Evolutionary conservation across 1,140 invertebrate species (phyloP).

Genomic region (Drosophila gunungcola): DNA sequence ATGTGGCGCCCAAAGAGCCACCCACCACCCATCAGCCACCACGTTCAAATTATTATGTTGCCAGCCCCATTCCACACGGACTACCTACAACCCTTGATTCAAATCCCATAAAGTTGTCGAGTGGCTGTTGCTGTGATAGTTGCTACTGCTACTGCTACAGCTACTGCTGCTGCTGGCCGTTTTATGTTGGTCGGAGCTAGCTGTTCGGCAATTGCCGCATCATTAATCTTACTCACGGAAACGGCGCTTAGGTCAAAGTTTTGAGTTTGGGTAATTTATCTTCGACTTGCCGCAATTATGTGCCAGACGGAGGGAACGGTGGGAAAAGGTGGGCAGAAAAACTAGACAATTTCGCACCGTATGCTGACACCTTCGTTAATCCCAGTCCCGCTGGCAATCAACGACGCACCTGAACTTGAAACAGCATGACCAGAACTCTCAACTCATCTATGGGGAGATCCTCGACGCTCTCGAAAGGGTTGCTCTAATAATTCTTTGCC

Average conservation of each 20-base stretch:
- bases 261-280: slow-evolving; percentile 81
- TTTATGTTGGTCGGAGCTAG: slow-evolving; percentile 62
- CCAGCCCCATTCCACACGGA: slow-evolving; percentile 6
- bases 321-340: slow-evolving; percentile 1
- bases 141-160: slow-evolving; percentile 16
- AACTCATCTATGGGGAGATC: not conserved
- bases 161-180: slow-evolving; percentile 37
- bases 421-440: slow-evolving; percentile 5
- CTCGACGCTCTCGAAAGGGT: not conserved
- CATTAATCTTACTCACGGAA: slow-evolving; percentile 82
- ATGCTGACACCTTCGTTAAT: slow-evolving; percentile 41
- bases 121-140: slow-evolving; percentile 72
- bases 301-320: slow-evolving; percentile 28
- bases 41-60: slow-evolving; percentile 76
- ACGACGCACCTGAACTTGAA: slow-evolving; percentile 51
- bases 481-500: slow-evolving; percentile 72
- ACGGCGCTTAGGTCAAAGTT: slow-evolving; percentile 82
- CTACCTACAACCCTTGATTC: slow-evolving; percentile 71
- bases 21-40: not conserved
- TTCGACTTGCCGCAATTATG: slow-evolving; percentile 79
- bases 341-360: slow-evolving; percentile 34
- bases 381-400: slow-evolving; percentile 26
- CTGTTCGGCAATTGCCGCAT: slow-evolving; percentile 78
- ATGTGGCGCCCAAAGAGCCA: slow-evolving; percentile 46
- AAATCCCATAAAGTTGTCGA: slow-evolving; percentile 80